These are phyloP conservation scores for Solea senegalensis DNA, from an alignment of 2,113 vertebrate genomes.

Conservation along the genomic window DNA sequence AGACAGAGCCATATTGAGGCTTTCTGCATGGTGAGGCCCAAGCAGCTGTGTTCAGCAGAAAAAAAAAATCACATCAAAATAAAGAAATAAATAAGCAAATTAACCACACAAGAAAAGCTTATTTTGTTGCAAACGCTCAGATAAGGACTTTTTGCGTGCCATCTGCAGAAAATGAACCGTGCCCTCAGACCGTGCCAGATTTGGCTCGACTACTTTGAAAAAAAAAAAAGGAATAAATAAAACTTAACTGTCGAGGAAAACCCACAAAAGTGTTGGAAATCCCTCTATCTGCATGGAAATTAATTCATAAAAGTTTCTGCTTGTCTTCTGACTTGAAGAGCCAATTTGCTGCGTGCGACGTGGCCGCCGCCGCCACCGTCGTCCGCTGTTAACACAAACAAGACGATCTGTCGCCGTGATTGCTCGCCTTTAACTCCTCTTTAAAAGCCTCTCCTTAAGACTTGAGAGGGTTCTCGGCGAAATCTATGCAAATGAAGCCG, in stretches of 20 bases:
- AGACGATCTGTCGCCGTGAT: conserved; percentile 57
- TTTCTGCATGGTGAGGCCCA: conserved; percentile 75
- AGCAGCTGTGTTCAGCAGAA: conserved; percentile 80
- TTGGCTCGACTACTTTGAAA: conserved; percentile 39
- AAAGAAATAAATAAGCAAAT: conserved; percentile 79
- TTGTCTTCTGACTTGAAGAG: conserved; percentile 38
- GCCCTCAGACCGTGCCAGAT: conserved; percentile 46
- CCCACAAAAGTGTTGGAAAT: conserved; percentile 35
- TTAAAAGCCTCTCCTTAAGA: conserved; percentile 56
- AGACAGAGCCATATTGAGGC: conserved; percentile 74
- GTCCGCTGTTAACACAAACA: conserved; percentile 56
- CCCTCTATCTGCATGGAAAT: conserved; percentile 26
- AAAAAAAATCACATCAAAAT: conserved; percentile 75
- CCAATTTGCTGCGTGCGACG: conserved; percentile 39
- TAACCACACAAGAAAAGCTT: conserved; percentile 68
- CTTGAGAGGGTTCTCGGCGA: conserved; percentile 54
- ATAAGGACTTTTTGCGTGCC: conserved; percentile 77
- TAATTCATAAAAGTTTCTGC: conserved; percentile 45
- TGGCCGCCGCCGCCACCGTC: conserved; percentile 40
- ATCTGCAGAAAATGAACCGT: conserved; percentile 77
- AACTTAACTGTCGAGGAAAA: conserved; percentile 37
- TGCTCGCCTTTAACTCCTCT: conserved; percentile 63
- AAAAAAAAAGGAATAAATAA: conserved; percentile 60
- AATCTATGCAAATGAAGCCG: conserved; percentile 75
- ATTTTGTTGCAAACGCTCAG: conserved; percentile 72